phyloP scores from a whole-genome alignment of 2,888 invertebrate species.

The Polyommatus iphigenia region DNA sequence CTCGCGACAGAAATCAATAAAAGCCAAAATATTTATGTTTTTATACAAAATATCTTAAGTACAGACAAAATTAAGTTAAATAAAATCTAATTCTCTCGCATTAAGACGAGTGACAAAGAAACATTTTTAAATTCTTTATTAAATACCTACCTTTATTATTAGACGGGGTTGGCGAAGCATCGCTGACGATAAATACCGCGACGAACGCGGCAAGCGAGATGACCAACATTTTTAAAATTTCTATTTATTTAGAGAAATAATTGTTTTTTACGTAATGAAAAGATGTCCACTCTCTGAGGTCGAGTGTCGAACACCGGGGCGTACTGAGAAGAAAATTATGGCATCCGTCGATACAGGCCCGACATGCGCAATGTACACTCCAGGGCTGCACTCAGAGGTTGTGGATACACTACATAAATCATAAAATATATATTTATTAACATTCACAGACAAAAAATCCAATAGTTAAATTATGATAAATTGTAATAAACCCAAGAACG shows the following conservation, averaged over 20 bases:
- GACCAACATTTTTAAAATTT: slow-evolving; percentile 58
- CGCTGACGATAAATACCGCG: slow-evolving; percentile 64
- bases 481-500: too few species aligned
- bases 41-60: not conserved
- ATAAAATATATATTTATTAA: too few species aligned
- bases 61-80: not conserved
- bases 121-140: slow-evolving; percentile 19
- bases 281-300: slow-evolving; percentile 47
- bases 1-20: slow-evolving; percentile 63
- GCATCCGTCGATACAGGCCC: slow-evolving; percentile 74
- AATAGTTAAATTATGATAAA: too few species aligned
- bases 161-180: slow-evolving; percentile 66
- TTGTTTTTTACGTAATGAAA: slow-evolving; percentile 3
- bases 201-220: slow-evolving; percentile 66
- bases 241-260: not conserved
- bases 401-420: not conserved
- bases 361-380: slow-evolving; percentile 70
- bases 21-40: slow-evolving; percentile 34
- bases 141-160: slow-evolving; percentile 65
- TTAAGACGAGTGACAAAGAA: slow-evolving; percentile 35
- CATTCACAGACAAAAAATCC: too few species aligned
- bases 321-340: slow-evolving; percentile 46
- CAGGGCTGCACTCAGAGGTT: slow-evolving; percentile 17
- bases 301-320: slow-evolving; percentile 58
- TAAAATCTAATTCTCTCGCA: not conserved